Evolutionary conservation across 2,797 vertebrate genomes (phyloP).

Genomic region (Sarcoramphus papa): DNA sequence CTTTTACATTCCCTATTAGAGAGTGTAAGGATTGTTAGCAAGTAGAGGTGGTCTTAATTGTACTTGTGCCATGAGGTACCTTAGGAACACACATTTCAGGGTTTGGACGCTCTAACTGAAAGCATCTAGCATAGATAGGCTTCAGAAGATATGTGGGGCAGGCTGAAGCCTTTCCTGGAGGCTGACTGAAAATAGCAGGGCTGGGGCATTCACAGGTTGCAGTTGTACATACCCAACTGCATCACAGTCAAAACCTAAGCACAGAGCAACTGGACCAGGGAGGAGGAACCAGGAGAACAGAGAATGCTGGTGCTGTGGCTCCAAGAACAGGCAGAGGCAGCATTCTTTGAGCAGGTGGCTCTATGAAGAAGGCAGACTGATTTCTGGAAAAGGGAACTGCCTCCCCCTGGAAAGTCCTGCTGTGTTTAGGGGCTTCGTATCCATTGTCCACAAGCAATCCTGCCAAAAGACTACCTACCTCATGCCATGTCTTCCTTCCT

Average conservation of each 20-base stretch:
- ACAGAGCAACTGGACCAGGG: too few species aligned
- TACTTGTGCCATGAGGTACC: neutral
- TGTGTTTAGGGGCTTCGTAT: neutral
- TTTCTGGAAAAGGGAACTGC: neutral
- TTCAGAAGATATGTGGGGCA: neutral
- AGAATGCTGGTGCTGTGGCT: neutral
- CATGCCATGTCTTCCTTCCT: neutral
- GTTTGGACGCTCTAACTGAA: neutral
- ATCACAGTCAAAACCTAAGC: neutral
- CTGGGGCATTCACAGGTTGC: neutral
- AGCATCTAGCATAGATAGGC: neutral
- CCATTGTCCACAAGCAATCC: neutral
- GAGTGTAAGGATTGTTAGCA: neutral
- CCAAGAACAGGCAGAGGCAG: neutral
- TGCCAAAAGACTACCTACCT: neutral
- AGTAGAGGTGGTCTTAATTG: neutral
- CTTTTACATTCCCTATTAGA: neutral
- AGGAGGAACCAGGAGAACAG: neutral
- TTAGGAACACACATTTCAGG: neutral
- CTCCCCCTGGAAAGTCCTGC: neutral
- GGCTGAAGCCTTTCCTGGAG: neutral
- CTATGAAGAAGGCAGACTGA: neutral
- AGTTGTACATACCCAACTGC: neutral
- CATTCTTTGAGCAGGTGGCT: neutral
- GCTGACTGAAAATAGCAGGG: neutral